These are phyloP conservation scores for Osmoderma eremita DNA, from an alignment of 2,888 invertebrate species.

Conservation along the genomic window DNA sequence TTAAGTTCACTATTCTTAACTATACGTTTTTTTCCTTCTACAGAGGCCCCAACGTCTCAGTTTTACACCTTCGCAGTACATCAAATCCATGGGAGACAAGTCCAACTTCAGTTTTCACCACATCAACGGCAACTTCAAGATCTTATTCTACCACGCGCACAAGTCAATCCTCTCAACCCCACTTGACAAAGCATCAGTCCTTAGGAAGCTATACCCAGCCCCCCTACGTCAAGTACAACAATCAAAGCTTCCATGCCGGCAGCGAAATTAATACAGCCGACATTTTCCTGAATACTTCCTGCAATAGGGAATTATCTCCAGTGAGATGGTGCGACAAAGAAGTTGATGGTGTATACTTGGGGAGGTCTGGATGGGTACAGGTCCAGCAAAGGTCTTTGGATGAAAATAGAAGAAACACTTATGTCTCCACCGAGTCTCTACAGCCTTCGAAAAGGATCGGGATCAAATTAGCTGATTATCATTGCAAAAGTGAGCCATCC, in stretches of 20 bases:
- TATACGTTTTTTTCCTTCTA: slow-evolving; percentile 47
- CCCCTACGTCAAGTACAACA: slow-evolving; percentile 47
- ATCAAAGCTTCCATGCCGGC: slow-evolving; percentile 55
- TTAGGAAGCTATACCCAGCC: slow-evolving; percentile 51
- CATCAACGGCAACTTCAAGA: slow-evolving; percentile 53
- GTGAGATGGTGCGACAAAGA: slow-evolving; percentile 70
- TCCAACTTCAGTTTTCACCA: slow-evolving; percentile 60
- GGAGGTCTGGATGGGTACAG: slow-evolving; percentile 69
- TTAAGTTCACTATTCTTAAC: too few species aligned
- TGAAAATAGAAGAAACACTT: slow-evolving; percentile 63
- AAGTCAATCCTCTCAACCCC: slow-evolving; percentile 51
- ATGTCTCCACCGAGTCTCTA: slow-evolving; percentile 58
- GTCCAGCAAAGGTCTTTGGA: slow-evolving; percentile 69
- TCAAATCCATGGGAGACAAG: slow-evolving; percentile 68
- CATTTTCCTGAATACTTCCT: slow-evolving; percentile 62
- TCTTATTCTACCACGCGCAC: slow-evolving; percentile 53
- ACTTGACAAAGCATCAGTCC: slow-evolving; percentile 59
- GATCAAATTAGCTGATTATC: slow-evolving; percentile 67
- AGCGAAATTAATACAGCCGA: slow-evolving; percentile 64
- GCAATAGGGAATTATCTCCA: slow-evolving; percentile 68
- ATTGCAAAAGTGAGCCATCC: slow-evolving; percentile 63
- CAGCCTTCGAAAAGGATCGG: slow-evolving; percentile 63
- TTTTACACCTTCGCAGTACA: slow-evolving; percentile 67
- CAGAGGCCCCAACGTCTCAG: slow-evolving; percentile 69
- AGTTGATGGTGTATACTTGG: slow-evolving; percentile 70